These are phyloP conservation scores for Leptosomus discolor DNA, from an alignment of 2,113 vertebrate genomes.

Conservation along the genomic window DNA sequence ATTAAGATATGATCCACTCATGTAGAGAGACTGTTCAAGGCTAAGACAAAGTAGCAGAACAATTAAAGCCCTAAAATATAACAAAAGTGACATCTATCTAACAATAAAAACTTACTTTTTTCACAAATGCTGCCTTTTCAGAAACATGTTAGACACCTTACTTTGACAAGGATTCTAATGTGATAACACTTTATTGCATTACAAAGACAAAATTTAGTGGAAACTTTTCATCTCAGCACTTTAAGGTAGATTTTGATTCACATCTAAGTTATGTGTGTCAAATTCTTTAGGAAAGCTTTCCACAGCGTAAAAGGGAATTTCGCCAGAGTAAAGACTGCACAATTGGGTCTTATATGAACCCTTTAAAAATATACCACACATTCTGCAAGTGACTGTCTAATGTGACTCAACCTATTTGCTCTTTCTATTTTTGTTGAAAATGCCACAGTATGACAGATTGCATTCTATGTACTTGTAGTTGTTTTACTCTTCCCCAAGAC, in stretches of 20 bases:
- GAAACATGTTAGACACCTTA: conserved; percentile 7
- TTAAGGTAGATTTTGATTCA: background rate
- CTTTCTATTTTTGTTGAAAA: background rate
- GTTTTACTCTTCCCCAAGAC: background rate
- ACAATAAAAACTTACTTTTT: background rate
- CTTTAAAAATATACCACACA: background rate
- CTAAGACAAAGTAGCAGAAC: background rate
- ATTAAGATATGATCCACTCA: conserved; percentile 37
- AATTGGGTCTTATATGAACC: background rate
- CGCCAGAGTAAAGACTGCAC: background rate
- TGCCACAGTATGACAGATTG: background rate
- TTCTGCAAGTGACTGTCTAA: background rate
- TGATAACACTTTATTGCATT: conserved; percentile 23
- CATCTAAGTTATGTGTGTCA: background rate
- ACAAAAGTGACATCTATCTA: background rate
- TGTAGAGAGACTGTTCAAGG: conserved; percentile 5
- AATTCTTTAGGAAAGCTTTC: background rate
- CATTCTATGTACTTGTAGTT: background rate
- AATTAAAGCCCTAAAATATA: conserved; percentile 6
- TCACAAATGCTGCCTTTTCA: background rate
- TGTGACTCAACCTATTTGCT: background rate
- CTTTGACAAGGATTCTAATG: background rate
- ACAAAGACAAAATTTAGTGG: conserved; percentile 19
- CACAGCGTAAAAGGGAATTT: background rate
- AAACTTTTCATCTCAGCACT: conserved; percentile 16